Conservation (phyloP, 2,888 invertebrate genomes). For the Rhagophthalmus giganteus region DNA sequence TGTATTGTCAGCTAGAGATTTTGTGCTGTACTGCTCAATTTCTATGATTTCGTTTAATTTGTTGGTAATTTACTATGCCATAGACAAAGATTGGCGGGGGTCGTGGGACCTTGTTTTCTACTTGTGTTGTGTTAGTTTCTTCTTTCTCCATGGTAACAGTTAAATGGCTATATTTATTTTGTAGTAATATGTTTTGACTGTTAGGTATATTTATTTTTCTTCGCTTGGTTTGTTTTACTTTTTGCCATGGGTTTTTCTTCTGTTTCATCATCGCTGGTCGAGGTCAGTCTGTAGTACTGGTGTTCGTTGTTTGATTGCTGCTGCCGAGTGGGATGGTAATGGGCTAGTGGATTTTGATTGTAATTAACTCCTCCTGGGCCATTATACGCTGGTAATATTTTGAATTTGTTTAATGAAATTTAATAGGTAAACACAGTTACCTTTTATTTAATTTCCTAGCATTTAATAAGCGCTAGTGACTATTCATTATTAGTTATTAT, state of each 20-base stretch:
- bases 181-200: constrained; percentile 2
- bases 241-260: constrained; percentile 13
- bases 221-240: constrained; percentile 7
- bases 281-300: constrained; percentile 7
- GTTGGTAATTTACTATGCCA: constrained; percentile 21
- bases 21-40: constrained; percentile 21
- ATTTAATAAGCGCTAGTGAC: constrained; percentile 1
- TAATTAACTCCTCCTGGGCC: constrained; percentile 3
- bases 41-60: constrained; percentile 17
- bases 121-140: constrained; percentile 1
- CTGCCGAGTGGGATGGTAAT: constrained; percentile 1
- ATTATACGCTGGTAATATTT: constrained; percentile 6
- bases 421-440: background rate
- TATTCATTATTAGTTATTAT: background rate
- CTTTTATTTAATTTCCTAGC: constrained; percentile 1
- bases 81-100: constrained; percentile 28
- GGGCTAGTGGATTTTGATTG: background rate
- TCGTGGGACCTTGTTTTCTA: constrained; percentile 8
- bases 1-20: constrained; percentile 22
- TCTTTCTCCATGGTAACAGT: constrained; percentile 1
- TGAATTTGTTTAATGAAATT: background rate
- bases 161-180: constrained; percentile 8
- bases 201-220: constrained; percentile 7
- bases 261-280: constrained; percentile 7
- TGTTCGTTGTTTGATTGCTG: constrained; percentile 2